These are phyloP conservation scores for Polydrusus cervinus DNA, from an alignment of 2,888 invertebrate genomes.

Conservation along the genomic window DNA sequence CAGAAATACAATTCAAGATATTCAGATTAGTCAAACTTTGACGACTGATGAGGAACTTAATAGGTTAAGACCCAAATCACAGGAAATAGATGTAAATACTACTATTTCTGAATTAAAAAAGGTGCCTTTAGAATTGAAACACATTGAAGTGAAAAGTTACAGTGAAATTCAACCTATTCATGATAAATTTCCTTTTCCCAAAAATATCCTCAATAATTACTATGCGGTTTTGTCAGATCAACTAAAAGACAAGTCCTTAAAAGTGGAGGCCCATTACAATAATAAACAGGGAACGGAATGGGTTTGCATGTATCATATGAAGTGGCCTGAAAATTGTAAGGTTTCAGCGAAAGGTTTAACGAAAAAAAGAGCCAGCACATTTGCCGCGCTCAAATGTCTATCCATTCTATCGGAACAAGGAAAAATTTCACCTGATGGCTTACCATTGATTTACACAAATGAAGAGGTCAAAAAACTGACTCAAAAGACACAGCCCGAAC, in stretches of 20 bases:
- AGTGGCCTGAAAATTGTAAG: constrained; percentile 76
- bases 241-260: constrained; percentile 64
- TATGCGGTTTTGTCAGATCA: constrained; percentile 71
- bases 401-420: constrained; percentile 73
- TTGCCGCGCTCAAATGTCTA: constrained; percentile 74
- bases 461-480: constrained; percentile 40
- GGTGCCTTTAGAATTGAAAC: constrained; percentile 18
- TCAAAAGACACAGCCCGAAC: constrained; percentile 26
- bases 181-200: constrained; percentile 71
- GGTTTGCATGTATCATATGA: constrained; percentile 74
- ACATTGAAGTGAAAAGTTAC: constrained; percentile 24
- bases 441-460: constrained; percentile 69
- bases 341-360: constrained; percentile 73
- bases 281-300: constrained; percentile 71
- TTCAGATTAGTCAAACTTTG: neutral
- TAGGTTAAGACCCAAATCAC: neutral
- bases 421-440: constrained; percentile 72
- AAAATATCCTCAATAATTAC: constrained; percentile 72
- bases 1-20: too few species aligned
- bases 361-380: constrained; percentile 74
- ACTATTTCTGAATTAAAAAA: constrained; percentile 14
- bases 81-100: neutral
- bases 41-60: neutral
- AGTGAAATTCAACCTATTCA: constrained; percentile 59
- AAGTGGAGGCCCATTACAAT: constrained; percentile 69